Evolutionary conservation across 2,797 vertebrate genomes (phyloP), one percentile per base, ranked within the genome.

Genomic region (Sebastolobus altivelis): DNA sequence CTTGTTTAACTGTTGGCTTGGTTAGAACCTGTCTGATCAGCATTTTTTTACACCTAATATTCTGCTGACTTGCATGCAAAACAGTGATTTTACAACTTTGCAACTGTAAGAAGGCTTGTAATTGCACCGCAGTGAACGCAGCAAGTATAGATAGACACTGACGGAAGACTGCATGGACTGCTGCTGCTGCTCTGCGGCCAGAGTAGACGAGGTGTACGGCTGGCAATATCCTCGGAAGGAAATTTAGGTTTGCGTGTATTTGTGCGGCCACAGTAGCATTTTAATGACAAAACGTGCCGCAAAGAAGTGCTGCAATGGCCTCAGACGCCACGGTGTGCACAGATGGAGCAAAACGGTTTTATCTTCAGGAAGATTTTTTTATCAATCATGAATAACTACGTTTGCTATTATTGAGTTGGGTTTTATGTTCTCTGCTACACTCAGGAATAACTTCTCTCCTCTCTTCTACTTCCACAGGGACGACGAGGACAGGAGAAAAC

Each of bases 391-490:
- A 14, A 40, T 72, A 13, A 52, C 33, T 22, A 2, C 11, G 9
- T 74, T 8, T 63, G 27, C 29, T 29, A 1, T 58, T 33, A 14
- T 31, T 33, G 6, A 60, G 20, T 29, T 76, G 49, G 4, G 3
- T 62, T 62, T 58, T 14, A 31, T 29, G 13, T 55, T 54, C 27
- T 62, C 63, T 62, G 22, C 20, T 40, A 2, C 38, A 10, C 20
- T 65, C 6, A 60, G 20, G 5, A 60, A 20, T 83, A 33, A 86
- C 56, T 75, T 10, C 3, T 62, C 8, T 67, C 40, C 52, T 68
- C 11, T 89, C 54, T 75, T 37, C 20, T 60, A 1, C 52, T 56
- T 68, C 71, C 62, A 63, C 88, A 93, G 90, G 81, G 55, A 75
- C 61, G 2, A 38, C 8, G 27, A 56, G 79, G 70, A 87, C 78